A percentile compares a stretch with the other conserved stretches of the same genome.
phyloP scores from a whole-genome alignment of 2,113 vertebrate species.

The Scolopax mira region DNA sequence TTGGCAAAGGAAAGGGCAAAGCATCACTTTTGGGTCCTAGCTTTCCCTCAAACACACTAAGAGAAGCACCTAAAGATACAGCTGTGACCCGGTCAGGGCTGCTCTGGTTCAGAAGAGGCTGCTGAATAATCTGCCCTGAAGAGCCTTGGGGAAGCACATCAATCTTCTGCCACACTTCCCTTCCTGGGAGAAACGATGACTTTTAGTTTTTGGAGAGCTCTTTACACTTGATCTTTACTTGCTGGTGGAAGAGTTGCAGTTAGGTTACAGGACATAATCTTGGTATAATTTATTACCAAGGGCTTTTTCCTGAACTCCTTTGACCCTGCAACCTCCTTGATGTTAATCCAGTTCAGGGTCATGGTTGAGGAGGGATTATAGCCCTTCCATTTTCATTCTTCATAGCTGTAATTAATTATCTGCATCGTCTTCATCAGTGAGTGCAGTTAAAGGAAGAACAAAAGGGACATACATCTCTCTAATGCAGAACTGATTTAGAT shows the following conservation, averaged over 20 bases:
- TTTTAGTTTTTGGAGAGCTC: neutral
- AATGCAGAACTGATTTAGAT: constrained; percentile 9
- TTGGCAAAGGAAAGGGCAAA: neutral
- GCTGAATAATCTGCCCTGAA: neutral
- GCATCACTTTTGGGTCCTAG: neutral
- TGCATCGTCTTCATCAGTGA: constrained; percentile 4
- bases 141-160: neutral
- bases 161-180: neutral
- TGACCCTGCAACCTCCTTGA: neutral
- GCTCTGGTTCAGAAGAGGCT: neutral
- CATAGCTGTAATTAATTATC: constrained; percentile 38
- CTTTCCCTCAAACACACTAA: neutral
- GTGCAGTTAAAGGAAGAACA: neutral
- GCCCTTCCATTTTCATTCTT: constrained; percentile 17
- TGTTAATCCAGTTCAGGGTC: neutral
- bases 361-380: neutral
- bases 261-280: neutral
- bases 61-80: neutral
- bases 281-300: constrained; percentile 35
- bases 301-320: constrained; percentile 11
- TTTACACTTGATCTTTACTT: neutral
- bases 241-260: neutral
- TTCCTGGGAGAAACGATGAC: neutral
- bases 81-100: neutral
- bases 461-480: constrained; percentile 10